A percentile compares a stretch with the other conserved stretches of the same genome.
These are phyloP conservation scores for Leptogaster cylindrica DNA, from an alignment of 2,888 invertebrate species.

Conservation along the genomic window DNA sequence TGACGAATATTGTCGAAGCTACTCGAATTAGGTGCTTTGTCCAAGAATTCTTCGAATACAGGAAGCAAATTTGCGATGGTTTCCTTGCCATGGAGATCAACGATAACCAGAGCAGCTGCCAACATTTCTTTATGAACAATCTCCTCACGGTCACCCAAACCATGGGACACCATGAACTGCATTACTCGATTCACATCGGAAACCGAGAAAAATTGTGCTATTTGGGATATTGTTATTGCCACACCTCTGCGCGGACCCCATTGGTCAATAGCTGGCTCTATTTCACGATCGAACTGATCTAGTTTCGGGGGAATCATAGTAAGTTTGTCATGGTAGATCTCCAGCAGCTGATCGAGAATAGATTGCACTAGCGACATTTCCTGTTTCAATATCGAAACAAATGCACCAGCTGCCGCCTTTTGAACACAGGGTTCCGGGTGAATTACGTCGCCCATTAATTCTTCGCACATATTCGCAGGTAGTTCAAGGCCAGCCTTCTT, in stretches of 20 bases:
- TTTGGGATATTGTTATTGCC: constrained; percentile 79
- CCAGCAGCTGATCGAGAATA: constrained; percentile 71
- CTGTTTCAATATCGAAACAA: constrained; percentile 71
- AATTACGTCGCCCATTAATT: constrained; percentile 71
- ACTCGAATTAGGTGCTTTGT: constrained; percentile 89
- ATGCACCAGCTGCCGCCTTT: constrained; percentile 79
- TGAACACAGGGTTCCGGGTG: constrained; percentile 85
- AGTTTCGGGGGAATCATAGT: constrained; percentile 83
- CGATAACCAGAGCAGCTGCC: constrained; percentile 88
- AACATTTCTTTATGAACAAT: constrained; percentile 89
- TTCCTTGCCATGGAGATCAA: constrained; percentile 91
- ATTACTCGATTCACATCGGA: constrained; percentile 74
- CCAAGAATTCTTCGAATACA: constrained; percentile 91
- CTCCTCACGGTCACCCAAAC: constrained; percentile 84
- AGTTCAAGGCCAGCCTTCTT: constrained; percentile 64
- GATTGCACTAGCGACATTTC: constrained; percentile 65
- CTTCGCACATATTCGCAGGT: constrained; percentile 61
- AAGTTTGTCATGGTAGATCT: constrained; percentile 77
- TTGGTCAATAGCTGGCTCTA: constrained; percentile 84
- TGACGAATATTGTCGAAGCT: constrained; percentile 92
- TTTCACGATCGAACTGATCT: constrained; percentile 90
- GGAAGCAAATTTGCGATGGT: constrained; percentile 80
- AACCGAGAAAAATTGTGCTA: constrained; percentile 71
- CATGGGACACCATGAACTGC: constrained; percentile 83
- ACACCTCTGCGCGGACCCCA: constrained; percentile 91